Evolutionary conservation across 2,888 invertebrate genomes (phyloP), one percentile per base, ranked within the genome.

Genomic region (Stenotaenia linearis): DNA sequence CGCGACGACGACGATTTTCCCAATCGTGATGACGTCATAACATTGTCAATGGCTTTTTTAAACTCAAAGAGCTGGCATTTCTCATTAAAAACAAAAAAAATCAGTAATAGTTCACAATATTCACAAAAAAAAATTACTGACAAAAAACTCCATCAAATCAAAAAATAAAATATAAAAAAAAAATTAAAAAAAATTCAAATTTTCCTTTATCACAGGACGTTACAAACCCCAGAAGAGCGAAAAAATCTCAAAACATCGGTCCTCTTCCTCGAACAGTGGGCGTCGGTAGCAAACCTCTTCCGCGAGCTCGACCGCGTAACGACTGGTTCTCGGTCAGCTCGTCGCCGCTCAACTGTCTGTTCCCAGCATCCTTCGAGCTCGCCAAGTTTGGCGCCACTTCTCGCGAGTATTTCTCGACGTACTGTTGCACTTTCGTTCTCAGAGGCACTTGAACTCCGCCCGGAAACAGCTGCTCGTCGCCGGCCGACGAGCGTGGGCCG

Each of bases 351-450:
- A 30, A 25, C 28, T 75, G 56, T 56, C 56, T 56, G 21, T 28
- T 75, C 7, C 75, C 32, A 25, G 28, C 9, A 25, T 30, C 37
- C 18, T 30, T 37, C 4, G 28, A 23, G 12, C 37, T 77, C 4
- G 56, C 78, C 21, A 78, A 56, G n/a, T 6, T 25, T 0, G 78
- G 78, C 15, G 78, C 78, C 32, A 78, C 80, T 15, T 81, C 81
- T 15, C 79, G 32, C 35, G 77, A 32, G 35, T 80, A 81, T 40
- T 78, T 81, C 40, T 81, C 81, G 50, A 83, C 81, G 69, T 82
- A 83, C 74, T 80, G 82, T 79, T 83, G 81, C 12, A 83, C 82
- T 78, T 83, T 83, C n/a, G 81, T 82, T 25, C 81, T 78, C 28
- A 81, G 79, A 74, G 78, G 78, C 23, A 78, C 56, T 32, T 78